Base-by-base conservation (phyloP, 2,888 invertebrate species). In the Halictus quadricinctus region DNA sequence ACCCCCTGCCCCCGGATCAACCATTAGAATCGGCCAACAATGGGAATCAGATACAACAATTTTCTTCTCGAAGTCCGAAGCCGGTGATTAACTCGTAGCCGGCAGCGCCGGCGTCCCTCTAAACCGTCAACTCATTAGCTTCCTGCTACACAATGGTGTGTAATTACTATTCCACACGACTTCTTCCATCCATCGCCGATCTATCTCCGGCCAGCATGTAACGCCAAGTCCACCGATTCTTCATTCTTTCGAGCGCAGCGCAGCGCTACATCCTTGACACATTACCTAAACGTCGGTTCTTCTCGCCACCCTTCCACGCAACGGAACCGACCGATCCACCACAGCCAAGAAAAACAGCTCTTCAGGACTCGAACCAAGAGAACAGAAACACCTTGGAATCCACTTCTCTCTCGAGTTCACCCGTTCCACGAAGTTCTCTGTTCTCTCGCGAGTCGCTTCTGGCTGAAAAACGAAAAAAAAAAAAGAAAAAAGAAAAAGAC, bases 211-310 rank as follows among this genome's bases (percentile, higher is more conserved):
- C 25, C 18, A 29, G 66, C 60, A 15, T 66, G 66, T 36, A 66
- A 66, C 66, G 18, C 54, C 54, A 54, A 66, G 66, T 36, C 66
- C 66, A 7, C 66, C 66, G 66, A 36, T 66, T 29, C 41, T 69
- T 69, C 69, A 41, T 69, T 41, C 69, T 69, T 69, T 69, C 69
- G 69, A 69, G 69, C 12, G 21, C 36, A 29, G 15, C 25, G 29
- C 54, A 54, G 54, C 25, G 15, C 64, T 73, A 73, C 82, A 74
- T 76, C 73, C 48, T 64, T 80, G 69, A 69, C 36, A 69, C 69
- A 21, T 69, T 36, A 69, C 41, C 54, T 25, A 60, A 60, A 60
- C 60, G 60, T 60, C 60, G 25, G 13, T 18, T 29, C 66, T 66
- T 66, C 66, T 3, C 29, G 18, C 25, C 12, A 60, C 60, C 60